A percentile compares a stretch with the other conserved stretches of the same genome.
Evolutionary conservation across 2,797 vertebrate species (phyloP).

Genomic region (Sebastolobus alascanus): DNA sequence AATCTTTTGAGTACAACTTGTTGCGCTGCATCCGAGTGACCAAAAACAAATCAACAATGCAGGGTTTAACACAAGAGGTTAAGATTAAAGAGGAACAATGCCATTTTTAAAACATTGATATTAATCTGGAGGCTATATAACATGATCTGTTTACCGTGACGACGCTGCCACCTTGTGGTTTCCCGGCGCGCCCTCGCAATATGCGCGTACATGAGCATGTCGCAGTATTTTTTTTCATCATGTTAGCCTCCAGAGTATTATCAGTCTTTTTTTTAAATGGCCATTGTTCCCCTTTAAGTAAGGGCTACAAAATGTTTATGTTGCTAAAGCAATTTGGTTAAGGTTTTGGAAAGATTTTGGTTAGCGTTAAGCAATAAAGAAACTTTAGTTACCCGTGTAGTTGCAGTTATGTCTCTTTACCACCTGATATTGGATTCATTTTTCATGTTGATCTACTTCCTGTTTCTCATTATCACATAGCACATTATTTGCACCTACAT

Average conservation of each 20-base stretch:
- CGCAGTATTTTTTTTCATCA: no score
- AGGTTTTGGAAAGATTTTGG: neutral
- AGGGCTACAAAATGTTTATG: neutral
- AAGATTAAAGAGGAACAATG: neutral
- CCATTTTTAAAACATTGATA: no score
- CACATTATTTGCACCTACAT: neutral
- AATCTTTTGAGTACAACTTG: neutral
- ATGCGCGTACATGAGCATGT: no score
- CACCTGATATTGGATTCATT: neutral
- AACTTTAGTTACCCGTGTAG: neutral
- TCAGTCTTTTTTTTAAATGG: no score
- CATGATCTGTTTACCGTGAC: no score
- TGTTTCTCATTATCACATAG: slow-evolving; percentile 1
- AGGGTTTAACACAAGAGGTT: neutral
- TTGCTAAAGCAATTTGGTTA: neutral
- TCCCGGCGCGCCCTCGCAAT: no score
- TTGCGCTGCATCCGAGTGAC: neutral
- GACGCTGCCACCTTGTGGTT: no score
- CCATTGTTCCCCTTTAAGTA: neutral
- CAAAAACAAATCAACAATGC: neutral
- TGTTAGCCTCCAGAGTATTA: no score
- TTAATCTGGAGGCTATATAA: no score
- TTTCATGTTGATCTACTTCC: neutral
- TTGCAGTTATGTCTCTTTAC: neutral
- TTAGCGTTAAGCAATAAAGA: neutral